These are phyloP conservation scores for Plutella xylostella DNA, from an alignment of 2,888 invertebrate species.

Conservation along the genomic window DNA sequence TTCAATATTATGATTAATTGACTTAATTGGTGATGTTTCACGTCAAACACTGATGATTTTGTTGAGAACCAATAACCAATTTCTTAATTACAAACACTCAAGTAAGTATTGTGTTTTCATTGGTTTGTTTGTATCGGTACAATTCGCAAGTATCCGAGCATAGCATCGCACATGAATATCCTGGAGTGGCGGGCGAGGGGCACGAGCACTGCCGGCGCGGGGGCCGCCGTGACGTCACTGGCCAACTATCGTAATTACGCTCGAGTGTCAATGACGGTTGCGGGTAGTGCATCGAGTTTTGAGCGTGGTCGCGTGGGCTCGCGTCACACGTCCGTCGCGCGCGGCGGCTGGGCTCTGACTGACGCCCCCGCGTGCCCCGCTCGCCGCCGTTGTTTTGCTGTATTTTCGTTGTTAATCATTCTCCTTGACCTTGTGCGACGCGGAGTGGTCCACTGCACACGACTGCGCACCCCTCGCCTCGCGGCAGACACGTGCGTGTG, in stretches of 20 bases:
- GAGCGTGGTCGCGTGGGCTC: slow-evolving; percentile 50
- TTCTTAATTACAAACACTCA: too few relatives aligned
- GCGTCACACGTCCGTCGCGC: slow-evolving; percentile 52
- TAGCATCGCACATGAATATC: background rate
- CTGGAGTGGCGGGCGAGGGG: background rate
- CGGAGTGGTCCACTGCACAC: slow-evolving; percentile 69
- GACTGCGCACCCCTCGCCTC: slow-evolving; percentile 61
- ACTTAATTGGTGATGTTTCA: too few relatives aligned
- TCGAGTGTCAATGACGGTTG: slow-evolving; percentile 37
- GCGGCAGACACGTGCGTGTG: slow-evolving; percentile 49
- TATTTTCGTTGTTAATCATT: slow-evolving; percentile 72
- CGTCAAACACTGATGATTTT: too few relatives aligned
- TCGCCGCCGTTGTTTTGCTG: slow-evolving; percentile 65
- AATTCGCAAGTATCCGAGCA: background rate
- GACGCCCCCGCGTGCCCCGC: slow-evolving; percentile 47
- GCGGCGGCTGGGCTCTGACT: slow-evolving; percentile 61
- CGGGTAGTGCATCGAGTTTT: slow-evolving; percentile 67
- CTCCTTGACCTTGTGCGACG: slow-evolving; percentile 71
- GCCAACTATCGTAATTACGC: slow-evolving; percentile 42
- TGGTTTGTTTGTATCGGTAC: too few relatives aligned
- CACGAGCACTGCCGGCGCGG: slow-evolving; percentile 26
- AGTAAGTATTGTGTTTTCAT: too few relatives aligned
- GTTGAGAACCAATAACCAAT: too few relatives aligned
- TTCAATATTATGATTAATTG: too few relatives aligned
- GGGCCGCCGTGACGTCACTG: slow-evolving; percentile 37